Evolutionary conservation across 1,140 invertebrate species (phyloP).

Genomic region (Pentalonia nigronervosa): DNA sequence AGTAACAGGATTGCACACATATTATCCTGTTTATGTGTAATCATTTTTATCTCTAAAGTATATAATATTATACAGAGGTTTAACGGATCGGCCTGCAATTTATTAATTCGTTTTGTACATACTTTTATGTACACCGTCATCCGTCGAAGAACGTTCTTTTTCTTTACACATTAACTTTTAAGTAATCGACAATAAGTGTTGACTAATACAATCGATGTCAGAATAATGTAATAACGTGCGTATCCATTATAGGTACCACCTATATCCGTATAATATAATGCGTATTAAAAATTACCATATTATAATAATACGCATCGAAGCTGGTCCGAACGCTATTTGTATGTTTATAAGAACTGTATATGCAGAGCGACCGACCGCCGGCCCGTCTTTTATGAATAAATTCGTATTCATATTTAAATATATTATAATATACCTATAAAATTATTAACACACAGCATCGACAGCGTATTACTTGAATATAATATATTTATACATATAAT

Average conservation of each 20-base stretch:
- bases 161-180: background rate
- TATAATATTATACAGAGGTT: background rate
- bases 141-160: background rate
- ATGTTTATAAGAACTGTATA: slow-evolving; percentile 21
- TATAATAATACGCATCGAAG: background rate
- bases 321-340: slow-evolving; percentile 12
- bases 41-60: background rate
- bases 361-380: background rate
- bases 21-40: background rate
- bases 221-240: background rate
- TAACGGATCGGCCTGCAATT: background rate
- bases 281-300: slow-evolving; percentile 42
- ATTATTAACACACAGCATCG: background rate
- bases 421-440: background rate
- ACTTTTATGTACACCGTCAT: background rate
- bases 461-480: background rate
- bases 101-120: background rate
- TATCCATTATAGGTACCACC: background rate
- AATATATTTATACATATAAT: background rate
- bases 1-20: background rate
- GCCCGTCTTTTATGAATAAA: background rate
- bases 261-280: background rate
- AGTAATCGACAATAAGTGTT: background rate
- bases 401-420: slow-evolving; percentile 10
- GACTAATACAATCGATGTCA: background rate